phyloP scores from a whole-genome alignment of 2,888 invertebrate species.

The Exephanes ischioxanthus region DNA sequence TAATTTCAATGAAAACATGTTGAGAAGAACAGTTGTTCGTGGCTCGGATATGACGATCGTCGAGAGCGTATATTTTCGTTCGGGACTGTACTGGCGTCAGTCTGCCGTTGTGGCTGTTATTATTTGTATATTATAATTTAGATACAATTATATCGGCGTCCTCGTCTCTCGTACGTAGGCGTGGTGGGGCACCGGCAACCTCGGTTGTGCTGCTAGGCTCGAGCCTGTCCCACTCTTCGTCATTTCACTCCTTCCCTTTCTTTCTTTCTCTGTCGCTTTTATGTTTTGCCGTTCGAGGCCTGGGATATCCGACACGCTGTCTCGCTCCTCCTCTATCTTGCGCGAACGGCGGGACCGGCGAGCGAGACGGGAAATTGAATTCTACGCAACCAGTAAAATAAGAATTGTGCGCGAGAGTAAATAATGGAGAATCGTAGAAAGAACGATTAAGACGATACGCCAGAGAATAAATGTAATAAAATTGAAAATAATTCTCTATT shows the following conservation, averaged over 20 bases:
- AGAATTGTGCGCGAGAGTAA: slow-evolving; percentile 30
- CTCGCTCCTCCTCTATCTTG: slow-evolving; percentile 32
- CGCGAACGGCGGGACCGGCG: slow-evolving; percentile 21
- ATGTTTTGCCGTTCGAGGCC: slow-evolving; percentile 47
- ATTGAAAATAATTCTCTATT: neutral
- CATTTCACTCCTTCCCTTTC: slow-evolving; percentile 51
- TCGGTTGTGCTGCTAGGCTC: slow-evolving; percentile 52
- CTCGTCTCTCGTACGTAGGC: slow-evolving; percentile 74
- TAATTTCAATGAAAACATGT: neutral
- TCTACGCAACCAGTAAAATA: slow-evolving; percentile 36
- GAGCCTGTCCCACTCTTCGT: slow-evolving; percentile 52
- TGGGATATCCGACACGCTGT: slow-evolving; percentile 2
- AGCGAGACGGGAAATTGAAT: slow-evolving; percentile 56
- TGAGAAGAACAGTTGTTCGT: neutral
- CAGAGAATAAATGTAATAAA: neutral
- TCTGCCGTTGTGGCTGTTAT: slow-evolving; percentile 84
- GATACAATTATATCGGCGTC: slow-evolving; percentile 84
- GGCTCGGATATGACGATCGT: neutral
- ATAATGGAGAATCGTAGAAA: slow-evolving; percentile 70
- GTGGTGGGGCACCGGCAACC: slow-evolving; percentile 57
- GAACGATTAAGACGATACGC: slow-evolving; percentile 73
- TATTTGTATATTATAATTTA: slow-evolving; percentile 85
- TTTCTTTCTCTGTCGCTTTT: slow-evolving; percentile 50
- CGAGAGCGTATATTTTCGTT: slow-evolving; percentile 50
- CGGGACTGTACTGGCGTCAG: slow-evolving; percentile 84